Percentiles rank a stretch among this genome's conserved stretches.
phyloP scores from a whole-genome alignment of 23 tunicate species.

The Trididemnum nubilum region DNA sequence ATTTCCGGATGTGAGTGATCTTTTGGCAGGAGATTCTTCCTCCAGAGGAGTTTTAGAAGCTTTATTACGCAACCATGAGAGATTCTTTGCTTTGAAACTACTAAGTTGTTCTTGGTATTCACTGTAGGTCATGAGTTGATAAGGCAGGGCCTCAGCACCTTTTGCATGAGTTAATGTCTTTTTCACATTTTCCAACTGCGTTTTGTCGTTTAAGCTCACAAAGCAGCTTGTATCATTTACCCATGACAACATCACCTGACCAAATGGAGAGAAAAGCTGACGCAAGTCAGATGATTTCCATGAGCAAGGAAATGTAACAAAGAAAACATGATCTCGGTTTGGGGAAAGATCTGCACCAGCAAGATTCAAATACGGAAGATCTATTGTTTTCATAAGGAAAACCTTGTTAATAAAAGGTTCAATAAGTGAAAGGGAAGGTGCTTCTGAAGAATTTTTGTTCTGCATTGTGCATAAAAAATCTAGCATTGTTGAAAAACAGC shows the following conservation, averaged over 20 bases:
- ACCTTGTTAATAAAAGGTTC: slow-evolving; percentile 1
- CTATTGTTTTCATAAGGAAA: slow-evolving; percentile 69
- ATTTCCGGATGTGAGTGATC: no score
- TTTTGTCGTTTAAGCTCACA: slow-evolving; percentile 61
- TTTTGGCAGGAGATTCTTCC: no score
- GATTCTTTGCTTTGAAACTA: no score
- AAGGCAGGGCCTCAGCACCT: no score
- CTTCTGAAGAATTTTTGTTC: not conserved
- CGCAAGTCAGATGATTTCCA: slow-evolving; percentile 72
- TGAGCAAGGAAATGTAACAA: slow-evolving; percentile 70
- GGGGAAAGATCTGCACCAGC: slow-evolving; percentile 76
- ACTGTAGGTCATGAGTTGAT: no score
- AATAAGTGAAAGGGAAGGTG: not conserved
- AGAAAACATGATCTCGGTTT: slow-evolving; percentile 77
- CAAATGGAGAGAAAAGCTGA: slow-evolving; percentile 63
- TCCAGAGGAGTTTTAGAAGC: no score
- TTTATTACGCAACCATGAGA: no score
- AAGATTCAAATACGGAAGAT: slow-evolving; percentile 74
- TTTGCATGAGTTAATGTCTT: no score
- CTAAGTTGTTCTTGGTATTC: no score
- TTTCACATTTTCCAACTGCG: no score
- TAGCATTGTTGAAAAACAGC: not conserved
- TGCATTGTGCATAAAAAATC: not conserved
- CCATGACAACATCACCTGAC: slow-evolving; percentile 69
- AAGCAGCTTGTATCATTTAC: slow-evolving; percentile 75